These are phyloP conservation scores for Bemisia tabaci DNA, from an alignment of 1,140 invertebrate genomes.

Conservation along the genomic window DNA sequence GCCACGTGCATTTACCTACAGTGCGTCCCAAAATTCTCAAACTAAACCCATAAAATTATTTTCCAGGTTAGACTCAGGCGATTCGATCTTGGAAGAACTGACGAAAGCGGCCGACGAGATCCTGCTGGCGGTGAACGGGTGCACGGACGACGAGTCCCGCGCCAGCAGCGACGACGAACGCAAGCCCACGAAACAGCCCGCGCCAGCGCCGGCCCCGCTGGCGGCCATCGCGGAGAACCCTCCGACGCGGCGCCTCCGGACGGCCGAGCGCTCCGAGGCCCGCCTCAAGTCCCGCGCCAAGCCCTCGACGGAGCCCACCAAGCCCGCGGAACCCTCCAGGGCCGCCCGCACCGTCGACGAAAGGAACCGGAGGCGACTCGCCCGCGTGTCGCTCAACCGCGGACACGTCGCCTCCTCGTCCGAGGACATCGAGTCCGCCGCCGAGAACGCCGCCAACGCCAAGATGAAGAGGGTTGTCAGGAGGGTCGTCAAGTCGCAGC, in stretches of 20 bases:
- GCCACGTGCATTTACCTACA: too few relatives aligned
- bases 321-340: not conserved
- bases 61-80: too few relatives aligned
- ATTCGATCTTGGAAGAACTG: constrained; percentile 35
- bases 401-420: not conserved
- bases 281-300: not conserved
- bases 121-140: constrained; percentile 36
- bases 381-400: not conserved
- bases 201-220: not conserved
- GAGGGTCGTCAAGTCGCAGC: not conserved
- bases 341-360: not conserved
- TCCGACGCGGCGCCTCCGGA: not conserved
- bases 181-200: constrained; percentile 12
- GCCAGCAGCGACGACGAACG: constrained; percentile 26
- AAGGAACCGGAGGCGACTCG: not conserved
- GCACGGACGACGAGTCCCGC: constrained; percentile 33
- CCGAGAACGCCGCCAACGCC: not conserved
- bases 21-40: too few relatives aligned
- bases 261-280: not conserved
- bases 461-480: not conserved
- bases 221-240: not conserved
- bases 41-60: too few relatives aligned
- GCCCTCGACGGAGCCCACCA: not conserved
- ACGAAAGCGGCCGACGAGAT: constrained; percentile 39
- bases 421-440: not conserved